Base-by-base conservation (phyloP, 2,888 invertebrate genomes). In the Molorchus minor region DNA sequence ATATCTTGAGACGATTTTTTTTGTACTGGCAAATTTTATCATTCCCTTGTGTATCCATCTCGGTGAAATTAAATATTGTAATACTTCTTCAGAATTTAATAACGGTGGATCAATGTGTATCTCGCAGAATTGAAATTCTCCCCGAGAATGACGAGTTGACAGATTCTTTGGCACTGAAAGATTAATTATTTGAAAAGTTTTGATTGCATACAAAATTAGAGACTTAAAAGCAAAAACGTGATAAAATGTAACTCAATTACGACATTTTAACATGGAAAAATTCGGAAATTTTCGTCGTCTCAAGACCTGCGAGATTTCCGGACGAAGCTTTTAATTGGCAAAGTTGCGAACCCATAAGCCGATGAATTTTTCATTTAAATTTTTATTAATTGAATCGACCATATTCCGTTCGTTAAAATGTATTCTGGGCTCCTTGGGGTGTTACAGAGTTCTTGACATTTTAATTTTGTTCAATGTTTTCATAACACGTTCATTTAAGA, bases 281-380 rank as follows among this genome's bases (percentile, higher is more conserved):
- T 17, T 16, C 8, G 4, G 7, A 49, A 47, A 44, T 13, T 35
- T 38, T 41, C 44, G 46, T 46, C 53, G 46, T 41, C 40, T 16
- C 44, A 33, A 46, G 43, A 52, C 44, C 46, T 44, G 54, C 41
- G 47, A 21, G 35, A 41, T 54, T 53, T 45, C 53, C 19, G 46
- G 25, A 53, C 53, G 46, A 54, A 41, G 46, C 53, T 54, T 44
- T 54, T 54, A 57, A 57, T 57, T 57, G 57, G 57, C 47, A 57
- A 57, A 57, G 35, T 57, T 57, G 36, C 57, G 41, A 51, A 44
- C 51, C 51, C 51, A 51, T 56, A 45, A 54, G 21, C 45, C 29
- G 51, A 44, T 52, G 64, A 62, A 64, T 59, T 64, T 62, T 65
- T 62, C 65, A 65, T 65, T 65, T 60, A 65, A 60, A 65, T 62